A percentile compares a stretch with the other conserved stretches of the same genome.
Evolutionary conservation across 2,113 vertebrate species (phyloP).

Genomic region (Paedocypris sp.): DNA sequence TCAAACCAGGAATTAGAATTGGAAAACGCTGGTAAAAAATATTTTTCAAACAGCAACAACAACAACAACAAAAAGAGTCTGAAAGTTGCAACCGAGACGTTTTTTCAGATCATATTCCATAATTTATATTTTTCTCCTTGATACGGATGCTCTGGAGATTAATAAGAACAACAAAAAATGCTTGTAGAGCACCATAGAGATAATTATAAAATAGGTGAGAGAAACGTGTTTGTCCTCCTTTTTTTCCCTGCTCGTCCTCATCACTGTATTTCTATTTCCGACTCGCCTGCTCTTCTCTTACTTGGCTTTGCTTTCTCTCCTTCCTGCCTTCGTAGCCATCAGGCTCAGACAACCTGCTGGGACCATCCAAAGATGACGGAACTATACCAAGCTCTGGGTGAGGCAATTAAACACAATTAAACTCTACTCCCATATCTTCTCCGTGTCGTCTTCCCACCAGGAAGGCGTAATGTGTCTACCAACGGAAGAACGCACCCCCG

Average conservation of each 20-base stretch:
- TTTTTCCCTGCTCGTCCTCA: neutral
- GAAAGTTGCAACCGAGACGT: no score
- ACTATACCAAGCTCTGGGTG: conserved; percentile 88
- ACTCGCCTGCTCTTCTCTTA: neutral
- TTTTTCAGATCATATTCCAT: no score
- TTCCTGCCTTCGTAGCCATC: conserved; percentile 67
- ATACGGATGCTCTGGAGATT: no score
- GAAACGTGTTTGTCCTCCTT: neutral
- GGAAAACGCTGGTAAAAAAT: no score
- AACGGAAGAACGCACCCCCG: neutral
- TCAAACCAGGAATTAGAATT: no score
- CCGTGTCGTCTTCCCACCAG: neutral
- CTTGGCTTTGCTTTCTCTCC: neutral
- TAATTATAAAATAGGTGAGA: no score
- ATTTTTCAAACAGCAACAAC: no score
- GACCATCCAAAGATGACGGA: conserved; percentile 99
- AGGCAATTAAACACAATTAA: conserved; percentile 44
- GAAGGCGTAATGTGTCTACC: neutral
- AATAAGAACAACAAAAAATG: no score
- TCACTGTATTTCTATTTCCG: neutral
- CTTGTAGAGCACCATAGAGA: no score
- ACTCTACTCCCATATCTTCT: conserved; percentile 1
- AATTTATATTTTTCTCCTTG: no score
- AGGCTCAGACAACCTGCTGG: conserved; percentile 97
- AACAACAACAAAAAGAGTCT: no score